These are phyloP conservation scores for Chrysocyon brachyurus DNA, from an alignment of 2,797 vertebrate species.

Conservation along the genomic window DNA sequence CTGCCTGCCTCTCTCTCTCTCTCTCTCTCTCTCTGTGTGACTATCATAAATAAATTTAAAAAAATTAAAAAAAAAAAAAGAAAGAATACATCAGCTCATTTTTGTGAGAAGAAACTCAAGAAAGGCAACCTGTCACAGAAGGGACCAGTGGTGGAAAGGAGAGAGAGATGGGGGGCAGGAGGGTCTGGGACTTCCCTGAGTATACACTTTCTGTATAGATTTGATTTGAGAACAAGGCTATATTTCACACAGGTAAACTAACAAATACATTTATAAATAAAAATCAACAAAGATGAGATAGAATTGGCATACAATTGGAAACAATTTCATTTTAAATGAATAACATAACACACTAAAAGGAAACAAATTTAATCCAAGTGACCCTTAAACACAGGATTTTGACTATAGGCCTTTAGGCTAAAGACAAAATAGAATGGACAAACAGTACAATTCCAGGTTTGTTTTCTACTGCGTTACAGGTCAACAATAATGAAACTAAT, in stretches of 20 bases:
- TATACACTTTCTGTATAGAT: not conserved
- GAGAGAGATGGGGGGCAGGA: not conserved
- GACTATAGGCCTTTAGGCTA: not conserved
- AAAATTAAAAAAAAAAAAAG: too few species aligned
- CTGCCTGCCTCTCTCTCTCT: too few species aligned
- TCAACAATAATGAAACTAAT: not conserved
- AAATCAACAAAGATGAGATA: slow-evolving; percentile 1
- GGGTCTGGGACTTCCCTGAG: not conserved
- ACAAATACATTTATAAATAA: slow-evolving; percentile 39
- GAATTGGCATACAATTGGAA: not conserved
- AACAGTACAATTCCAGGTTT: slow-evolving; percentile 10
- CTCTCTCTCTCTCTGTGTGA: too few species aligned
- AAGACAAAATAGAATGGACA: not conserved
- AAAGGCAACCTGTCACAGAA: not conserved
- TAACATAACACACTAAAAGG: not conserved
- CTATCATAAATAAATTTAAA: too few species aligned
- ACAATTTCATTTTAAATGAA: slow-evolving; percentile 50
- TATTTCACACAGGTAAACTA: not conserved
- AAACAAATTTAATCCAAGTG: not conserved
- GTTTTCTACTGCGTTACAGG: not conserved
- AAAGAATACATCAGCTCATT: not conserved
- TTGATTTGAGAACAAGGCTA: slow-evolving; percentile 47
- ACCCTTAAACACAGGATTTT: slow-evolving; percentile 3
- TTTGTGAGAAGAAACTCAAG: slow-evolving; percentile 13
- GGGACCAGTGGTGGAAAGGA: not conserved